phyloP scores from a whole-genome alignment of 2,888 invertebrate species.

The Adineta ricciae region DNA sequence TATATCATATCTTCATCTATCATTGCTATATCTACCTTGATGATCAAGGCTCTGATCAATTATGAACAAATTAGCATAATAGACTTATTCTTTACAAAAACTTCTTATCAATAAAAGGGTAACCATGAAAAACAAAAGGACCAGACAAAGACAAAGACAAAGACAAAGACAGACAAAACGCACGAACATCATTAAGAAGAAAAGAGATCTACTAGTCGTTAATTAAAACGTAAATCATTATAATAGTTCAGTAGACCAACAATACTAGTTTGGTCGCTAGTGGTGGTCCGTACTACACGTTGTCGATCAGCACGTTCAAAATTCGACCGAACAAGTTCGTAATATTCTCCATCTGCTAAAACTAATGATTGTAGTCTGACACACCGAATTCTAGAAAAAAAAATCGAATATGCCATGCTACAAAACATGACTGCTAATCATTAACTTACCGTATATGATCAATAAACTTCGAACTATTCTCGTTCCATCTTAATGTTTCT shows the following conservation, averaged over 20 bases:
- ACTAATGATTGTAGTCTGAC: constrained; percentile 80
- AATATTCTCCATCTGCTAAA: constrained; percentile 93
- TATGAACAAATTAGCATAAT: not conserved
- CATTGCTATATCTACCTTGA: not conserved
- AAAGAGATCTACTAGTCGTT: constrained; percentile 33
- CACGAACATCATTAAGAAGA: not conserved
- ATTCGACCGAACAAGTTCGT: constrained; percentile 96
- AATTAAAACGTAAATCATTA: constrained; percentile 89
- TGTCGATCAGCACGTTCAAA: constrained; percentile 92
- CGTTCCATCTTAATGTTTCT: constrained; percentile 90
- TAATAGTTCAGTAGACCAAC: constrained; percentile 84
- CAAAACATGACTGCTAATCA: not conserved
- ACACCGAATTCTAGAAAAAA: constrained; percentile 67
- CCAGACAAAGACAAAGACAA: no score
- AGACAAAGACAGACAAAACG: not conserved
- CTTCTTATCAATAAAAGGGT: not conserved
- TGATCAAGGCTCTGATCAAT: not conserved
- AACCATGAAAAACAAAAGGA: not conserved
- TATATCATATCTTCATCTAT: not conserved
- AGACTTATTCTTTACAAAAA: not conserved
- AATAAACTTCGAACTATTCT: constrained; percentile 97
- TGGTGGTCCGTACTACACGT: constrained; percentile 89
- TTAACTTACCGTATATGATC: constrained; percentile 67
- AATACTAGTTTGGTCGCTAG: constrained; percentile 85
- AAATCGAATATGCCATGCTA: no score